These are phyloP conservation scores for Mesochorus sp. DNA, from an alignment of 2,888 invertebrate species.

Conservation along the genomic window DNA sequence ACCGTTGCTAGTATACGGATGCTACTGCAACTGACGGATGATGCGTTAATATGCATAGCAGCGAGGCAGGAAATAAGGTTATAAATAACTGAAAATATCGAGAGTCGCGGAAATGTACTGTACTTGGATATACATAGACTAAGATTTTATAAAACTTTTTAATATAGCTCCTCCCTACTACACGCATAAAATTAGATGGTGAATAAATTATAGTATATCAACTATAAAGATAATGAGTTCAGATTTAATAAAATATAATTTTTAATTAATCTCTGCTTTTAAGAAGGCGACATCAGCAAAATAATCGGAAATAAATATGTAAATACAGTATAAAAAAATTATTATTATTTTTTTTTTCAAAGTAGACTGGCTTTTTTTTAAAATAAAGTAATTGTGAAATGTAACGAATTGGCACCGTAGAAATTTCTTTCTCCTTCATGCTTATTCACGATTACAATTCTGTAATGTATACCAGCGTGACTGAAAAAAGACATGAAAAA, in stretches of 20 bases:
- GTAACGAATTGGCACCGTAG: not conserved
- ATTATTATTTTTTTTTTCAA: too few relatives aligned
- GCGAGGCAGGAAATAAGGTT: not conserved
- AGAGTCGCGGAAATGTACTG: not conserved
- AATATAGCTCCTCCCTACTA: too few relatives aligned
- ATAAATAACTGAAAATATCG: not conserved
- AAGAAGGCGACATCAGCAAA: too few relatives aligned
- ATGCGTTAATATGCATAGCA: constrained; percentile 37
- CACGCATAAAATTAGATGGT: too few relatives aligned
- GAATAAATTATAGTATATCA: too few relatives aligned
- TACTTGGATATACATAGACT: not conserved
- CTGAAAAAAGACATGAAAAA: not conserved
- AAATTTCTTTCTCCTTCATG: not conserved
- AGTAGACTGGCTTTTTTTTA: too few relatives aligned
- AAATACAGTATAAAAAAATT: too few relatives aligned
- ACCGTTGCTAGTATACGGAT: not conserved
- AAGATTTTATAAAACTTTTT: not conserved
- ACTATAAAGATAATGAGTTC: too few relatives aligned
- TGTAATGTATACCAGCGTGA: not conserved
- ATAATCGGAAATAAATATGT: too few relatives aligned
- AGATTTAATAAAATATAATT: too few relatives aligned
- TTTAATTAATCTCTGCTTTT: too few relatives aligned
- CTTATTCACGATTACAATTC: not conserved
- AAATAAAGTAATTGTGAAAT: too few relatives aligned
- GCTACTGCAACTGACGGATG: not conserved